These are phyloP conservation scores for Panagrolaimus sp. DNA, from an alignment of 1,140 invertebrate species.

Conservation along the genomic window DNA sequence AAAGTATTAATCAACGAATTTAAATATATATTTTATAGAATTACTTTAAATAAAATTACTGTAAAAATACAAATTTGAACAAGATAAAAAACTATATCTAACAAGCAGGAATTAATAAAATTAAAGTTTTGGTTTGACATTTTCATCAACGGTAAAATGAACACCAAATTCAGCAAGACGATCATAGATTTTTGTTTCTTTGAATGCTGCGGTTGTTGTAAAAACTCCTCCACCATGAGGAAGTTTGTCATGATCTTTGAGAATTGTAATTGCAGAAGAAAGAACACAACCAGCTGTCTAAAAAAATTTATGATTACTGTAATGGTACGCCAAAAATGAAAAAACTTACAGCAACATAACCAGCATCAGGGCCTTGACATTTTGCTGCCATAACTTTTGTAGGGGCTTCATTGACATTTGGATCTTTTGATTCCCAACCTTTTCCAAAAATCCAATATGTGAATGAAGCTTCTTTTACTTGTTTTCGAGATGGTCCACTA, in stretches of 20 bases:
- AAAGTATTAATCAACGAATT: too few relatives aligned
- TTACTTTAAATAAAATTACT: too few relatives aligned
- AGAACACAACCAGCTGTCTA: conserved; percentile 72
- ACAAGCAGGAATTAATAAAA: too few relatives aligned
- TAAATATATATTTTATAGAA: too few relatives aligned
- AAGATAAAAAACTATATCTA: too few relatives aligned
- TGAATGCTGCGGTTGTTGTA: conserved; percentile 55
- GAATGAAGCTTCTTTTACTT: conserved; percentile 51
- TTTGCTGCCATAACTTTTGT: conserved; percentile 69
- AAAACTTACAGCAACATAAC: conserved; percentile 78
- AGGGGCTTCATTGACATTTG: conserved; percentile 67
- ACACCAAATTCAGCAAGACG: conserved; percentile 52
- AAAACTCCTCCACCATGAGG: conserved; percentile 63
- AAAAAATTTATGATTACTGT: too few relatives aligned
- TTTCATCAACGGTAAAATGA: conserved; percentile 47
- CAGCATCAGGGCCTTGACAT: conserved; percentile 67
- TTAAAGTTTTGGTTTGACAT: conserved; percentile 14
- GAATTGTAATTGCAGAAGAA: conserved; percentile 70
- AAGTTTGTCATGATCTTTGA: conserved; percentile 73
- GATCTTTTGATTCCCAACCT: conserved; percentile 73
- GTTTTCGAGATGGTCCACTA: conserved; percentile 49
- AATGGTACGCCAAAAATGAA: too few relatives aligned
- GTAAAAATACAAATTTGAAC: too few relatives aligned
- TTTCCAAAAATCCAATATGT: conserved; percentile 64
- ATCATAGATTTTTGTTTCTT: conserved; percentile 54